These are phyloP conservation scores for Chelon labrosus DNA, from an alignment of 2,797 vertebrate genomes.

Conservation along the genomic window DNA sequence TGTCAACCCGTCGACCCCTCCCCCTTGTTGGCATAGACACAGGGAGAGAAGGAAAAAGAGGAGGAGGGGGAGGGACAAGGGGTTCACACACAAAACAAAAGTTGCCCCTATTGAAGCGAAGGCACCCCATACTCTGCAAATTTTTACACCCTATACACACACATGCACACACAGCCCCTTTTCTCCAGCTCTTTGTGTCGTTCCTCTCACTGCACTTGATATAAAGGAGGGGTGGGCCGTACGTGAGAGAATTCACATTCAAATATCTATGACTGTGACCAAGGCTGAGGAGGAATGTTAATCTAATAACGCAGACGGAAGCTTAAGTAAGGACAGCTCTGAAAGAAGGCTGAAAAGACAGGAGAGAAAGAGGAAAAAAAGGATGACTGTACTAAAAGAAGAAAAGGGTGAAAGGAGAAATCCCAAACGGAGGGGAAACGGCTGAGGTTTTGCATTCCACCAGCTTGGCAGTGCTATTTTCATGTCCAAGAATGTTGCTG, in stretches of 20 bases:
- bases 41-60: slow-evolving; percentile 46
- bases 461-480: slow-evolving; percentile 55
- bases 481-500: slow-evolving; percentile 60
- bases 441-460: slow-evolving; percentile 76
- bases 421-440: slow-evolving; percentile 67
- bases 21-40: slow-evolving; percentile 73
- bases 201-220: slow-evolving; percentile 78
- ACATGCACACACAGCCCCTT: slow-evolving; percentile 56
- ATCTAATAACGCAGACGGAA: slow-evolving; percentile 77
- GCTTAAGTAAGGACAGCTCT: slow-evolving; percentile 59
- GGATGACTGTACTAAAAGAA: slow-evolving; percentile 70
- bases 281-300: slow-evolving; percentile 80
- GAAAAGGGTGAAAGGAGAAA: slow-evolving; percentile 51
- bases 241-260: slow-evolving; percentile 80
- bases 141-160: slow-evolving; percentile 67
- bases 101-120: slow-evolving; percentile 71
- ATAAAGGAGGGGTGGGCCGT: slow-evolving; percentile 66
- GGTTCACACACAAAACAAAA: slow-evolving; percentile 76
- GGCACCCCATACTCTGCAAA: slow-evolving; percentile 71
- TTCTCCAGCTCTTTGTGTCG: slow-evolving; percentile 73
- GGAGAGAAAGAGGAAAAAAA: slow-evolving; percentile 37
- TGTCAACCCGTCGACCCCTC: slow-evolving; percentile 70
- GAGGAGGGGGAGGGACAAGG: slow-evolving; percentile 27
- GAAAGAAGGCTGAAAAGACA: slow-evolving; percentile 51
- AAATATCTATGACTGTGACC: slow-evolving; percentile 76